phyloP scores from a whole-genome alignment of 2,888 invertebrate genomes.

The Mythimna lalbum region DNA sequence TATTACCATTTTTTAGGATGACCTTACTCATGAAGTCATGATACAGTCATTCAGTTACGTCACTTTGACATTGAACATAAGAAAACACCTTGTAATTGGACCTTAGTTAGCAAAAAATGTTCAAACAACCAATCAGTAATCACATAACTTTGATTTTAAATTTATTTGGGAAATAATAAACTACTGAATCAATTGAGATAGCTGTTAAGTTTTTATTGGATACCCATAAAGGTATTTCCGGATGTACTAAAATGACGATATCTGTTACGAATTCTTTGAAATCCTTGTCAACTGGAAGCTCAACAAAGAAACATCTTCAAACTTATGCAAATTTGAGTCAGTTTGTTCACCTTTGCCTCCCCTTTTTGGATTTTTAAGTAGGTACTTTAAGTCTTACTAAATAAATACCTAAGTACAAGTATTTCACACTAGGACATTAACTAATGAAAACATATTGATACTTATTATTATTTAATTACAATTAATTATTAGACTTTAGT shows the following conservation, averaged over 20 bases:
- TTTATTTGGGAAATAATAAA: not conserved
- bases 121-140: not conserved
- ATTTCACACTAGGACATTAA: not conserved
- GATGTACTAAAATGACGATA: not conserved
- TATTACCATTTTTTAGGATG: slow-evolving; percentile 40
- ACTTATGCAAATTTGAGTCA: not conserved
- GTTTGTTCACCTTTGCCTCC: not conserved
- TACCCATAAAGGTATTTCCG: not conserved
- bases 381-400: not conserved
- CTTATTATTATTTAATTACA: not conserved
- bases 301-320: slow-evolving; percentile 2
- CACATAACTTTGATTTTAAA: not conserved
- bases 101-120: slow-evolving; percentile 14
- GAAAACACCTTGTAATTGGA: slow-evolving; percentile 50
- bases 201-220: slow-evolving; percentile 5
- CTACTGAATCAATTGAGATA: not conserved
- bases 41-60: slow-evolving; percentile 57
- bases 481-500: not conserved
- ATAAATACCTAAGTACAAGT: not conserved
- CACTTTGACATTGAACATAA: slow-evolving; percentile 57
- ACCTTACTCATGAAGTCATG: slow-evolving; percentile 53
- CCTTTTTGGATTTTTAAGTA: not conserved
- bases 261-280: slow-evolving; percentile 13
- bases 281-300: not conserved
- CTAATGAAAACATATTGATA: not conserved